Evolutionary conservation across 2,113 vertebrate genomes (phyloP).

Genomic region (Brevimyrus niger): DNA sequence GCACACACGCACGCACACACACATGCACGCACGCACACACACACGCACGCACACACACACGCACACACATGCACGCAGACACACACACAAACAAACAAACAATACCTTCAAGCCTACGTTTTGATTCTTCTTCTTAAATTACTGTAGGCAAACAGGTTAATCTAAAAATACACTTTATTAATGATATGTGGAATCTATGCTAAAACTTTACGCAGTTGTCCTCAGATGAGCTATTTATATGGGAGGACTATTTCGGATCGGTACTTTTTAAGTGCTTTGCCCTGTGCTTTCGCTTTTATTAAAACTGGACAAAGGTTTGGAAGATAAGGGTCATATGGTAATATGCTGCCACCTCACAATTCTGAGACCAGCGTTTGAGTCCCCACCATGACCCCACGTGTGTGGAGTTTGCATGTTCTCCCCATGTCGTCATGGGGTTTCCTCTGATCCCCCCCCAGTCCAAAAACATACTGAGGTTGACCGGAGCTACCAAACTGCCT

Average conservation of each 20-base stretch:
- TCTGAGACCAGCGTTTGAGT: background rate
- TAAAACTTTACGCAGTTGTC: background rate
- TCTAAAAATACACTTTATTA: background rate
- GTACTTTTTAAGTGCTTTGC: background rate
- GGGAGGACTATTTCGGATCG: background rate
- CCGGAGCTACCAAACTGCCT: background rate
- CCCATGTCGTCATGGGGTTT: background rate
- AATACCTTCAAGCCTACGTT: background rate
- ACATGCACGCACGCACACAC: too few relatives aligned
- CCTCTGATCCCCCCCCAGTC: background rate
- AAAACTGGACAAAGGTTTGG: background rate
- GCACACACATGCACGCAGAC: background rate
- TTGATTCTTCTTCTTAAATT: background rate
- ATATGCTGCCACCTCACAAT: background rate
- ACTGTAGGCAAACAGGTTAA: background rate
- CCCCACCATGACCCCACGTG: background rate
- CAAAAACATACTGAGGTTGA: background rate
- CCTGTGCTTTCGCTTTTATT: background rate
- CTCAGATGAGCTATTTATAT: background rate
- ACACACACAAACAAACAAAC: background rate
- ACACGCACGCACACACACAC: conserved; percentile 8
- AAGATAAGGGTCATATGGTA: background rate
- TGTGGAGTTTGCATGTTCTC: background rate
- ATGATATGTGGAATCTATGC: background rate
- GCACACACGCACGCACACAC: too few relatives aligned